A percentile compares a stretch with the other conserved stretches of the same genome.
Evolutionary conservation across 2,797 vertebrate genomes (phyloP).

Genomic region (Phrynocephalus vlangalii): DNA sequence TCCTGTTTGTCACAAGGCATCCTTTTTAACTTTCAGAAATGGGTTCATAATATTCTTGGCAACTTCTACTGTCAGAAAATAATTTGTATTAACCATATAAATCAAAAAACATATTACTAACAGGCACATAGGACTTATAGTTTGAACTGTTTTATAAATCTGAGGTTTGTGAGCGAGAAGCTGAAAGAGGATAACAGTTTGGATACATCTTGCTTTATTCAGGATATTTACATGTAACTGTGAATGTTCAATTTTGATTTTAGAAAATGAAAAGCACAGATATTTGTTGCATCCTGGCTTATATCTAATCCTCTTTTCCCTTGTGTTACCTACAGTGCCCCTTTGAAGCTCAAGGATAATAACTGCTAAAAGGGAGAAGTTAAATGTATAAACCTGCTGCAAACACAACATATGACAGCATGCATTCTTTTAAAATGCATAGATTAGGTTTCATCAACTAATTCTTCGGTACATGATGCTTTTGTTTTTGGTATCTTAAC

Average conservation of each 20-base stretch:
- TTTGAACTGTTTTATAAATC: too few relatives aligned
- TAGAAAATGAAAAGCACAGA: neutral
- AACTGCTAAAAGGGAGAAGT: neutral
- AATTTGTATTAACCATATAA: too few relatives aligned
- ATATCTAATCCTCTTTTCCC: neutral
- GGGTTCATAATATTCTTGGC: constrained; percentile 25
- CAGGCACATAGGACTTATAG: too few relatives aligned
- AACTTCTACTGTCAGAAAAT: neutral
- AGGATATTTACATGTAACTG: constrained; percentile 1
- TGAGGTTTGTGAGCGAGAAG: too few relatives aligned
- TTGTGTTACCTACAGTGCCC: neutral
- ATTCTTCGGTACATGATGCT: neutral
- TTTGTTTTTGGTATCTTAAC: constrained; percentile 1
- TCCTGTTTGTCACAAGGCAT: constrained; percentile 13
- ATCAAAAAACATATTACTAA: too few relatives aligned
- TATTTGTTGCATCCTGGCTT: neutral
- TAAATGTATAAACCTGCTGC: neutral
- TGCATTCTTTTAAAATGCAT: neutral
- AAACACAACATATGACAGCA: neutral
- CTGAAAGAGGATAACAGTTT: constrained; percentile 8
- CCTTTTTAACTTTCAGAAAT: constrained; percentile 23
- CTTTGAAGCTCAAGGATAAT: constrained; percentile 9
- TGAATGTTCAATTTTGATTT: neutral
- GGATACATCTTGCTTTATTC: constrained; percentile 48
- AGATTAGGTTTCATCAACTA: neutral